These are phyloP conservation scores for Pristionchus exspectatus DNA, from an alignment of 2,888 invertebrate genomes.

Conservation along the genomic window DNA sequence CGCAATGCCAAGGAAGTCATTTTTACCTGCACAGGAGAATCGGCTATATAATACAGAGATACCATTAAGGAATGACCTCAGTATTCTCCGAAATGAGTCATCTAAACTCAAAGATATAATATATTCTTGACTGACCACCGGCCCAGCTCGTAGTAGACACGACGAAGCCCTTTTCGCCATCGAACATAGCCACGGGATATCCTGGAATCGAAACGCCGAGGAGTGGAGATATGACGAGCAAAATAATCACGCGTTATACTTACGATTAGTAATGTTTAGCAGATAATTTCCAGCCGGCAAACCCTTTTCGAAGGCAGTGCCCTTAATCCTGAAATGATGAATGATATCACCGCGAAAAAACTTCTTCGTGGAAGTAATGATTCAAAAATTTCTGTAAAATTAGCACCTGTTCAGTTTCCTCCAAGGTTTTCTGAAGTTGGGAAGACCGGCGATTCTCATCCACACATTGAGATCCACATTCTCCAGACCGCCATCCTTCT, in stretches of 20 bases:
- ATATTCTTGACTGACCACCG: constrained; percentile 90
- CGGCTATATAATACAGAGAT: too few species aligned
- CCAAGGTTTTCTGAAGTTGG: constrained; percentile 95
- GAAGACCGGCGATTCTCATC: constrained; percentile 99
- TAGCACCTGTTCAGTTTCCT: constrained; percentile 89
- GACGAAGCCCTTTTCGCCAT: constrained; percentile 95
- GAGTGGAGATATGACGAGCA: too few species aligned
- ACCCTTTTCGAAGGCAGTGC: constrained; percentile 84
- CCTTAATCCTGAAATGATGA: neutral
- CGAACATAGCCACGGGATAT: constrained; percentile 93
- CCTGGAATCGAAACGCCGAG: constrained; percentile 79
- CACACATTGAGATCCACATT: constrained; percentile 99
- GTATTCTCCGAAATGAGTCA: too few species aligned
- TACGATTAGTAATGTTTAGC: constrained; percentile 78
- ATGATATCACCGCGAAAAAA: too few species aligned
- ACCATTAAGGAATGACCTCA: too few species aligned
- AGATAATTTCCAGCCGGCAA: constrained; percentile 84
- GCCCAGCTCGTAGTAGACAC: constrained; percentile 96
- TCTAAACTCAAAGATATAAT: too few species aligned
- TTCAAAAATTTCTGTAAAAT: neutral
- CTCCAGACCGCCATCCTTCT: constrained; percentile 94
- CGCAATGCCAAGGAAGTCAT: constrained; percentile 96
- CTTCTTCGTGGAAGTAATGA: too few species aligned
- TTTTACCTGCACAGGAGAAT: too few species aligned
- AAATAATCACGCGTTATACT: constrained; percentile 60